These are phyloP conservation scores for Amyelois transitella DNA, from an alignment of 1,140 invertebrate genomes.

Conservation along the genomic window DNA sequence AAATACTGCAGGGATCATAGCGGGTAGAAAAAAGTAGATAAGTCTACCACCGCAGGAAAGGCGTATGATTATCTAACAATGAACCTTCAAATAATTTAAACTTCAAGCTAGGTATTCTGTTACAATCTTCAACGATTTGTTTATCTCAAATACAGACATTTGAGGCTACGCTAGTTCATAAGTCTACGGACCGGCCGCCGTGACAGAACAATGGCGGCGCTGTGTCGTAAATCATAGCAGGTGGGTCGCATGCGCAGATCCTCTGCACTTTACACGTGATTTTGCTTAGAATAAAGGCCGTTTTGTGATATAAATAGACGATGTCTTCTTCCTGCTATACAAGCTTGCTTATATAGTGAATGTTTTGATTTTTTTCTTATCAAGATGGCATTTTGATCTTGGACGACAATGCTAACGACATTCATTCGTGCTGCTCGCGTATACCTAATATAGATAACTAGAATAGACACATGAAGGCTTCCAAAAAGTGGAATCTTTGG, in stretches of 20 bases:
- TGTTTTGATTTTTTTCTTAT: too few relatives aligned
- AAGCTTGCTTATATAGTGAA: neutral
- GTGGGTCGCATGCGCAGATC: conserved; percentile 20
- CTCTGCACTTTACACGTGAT: neutral
- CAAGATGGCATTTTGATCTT: too few relatives aligned
- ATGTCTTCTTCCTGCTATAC: neutral
- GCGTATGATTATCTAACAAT: too few relatives aligned
- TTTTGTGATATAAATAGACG: neutral
- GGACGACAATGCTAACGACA: too few relatives aligned
- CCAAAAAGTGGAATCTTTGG: too few relatives aligned
- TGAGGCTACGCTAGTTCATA: conserved; percentile 42
- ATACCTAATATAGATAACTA: too few relatives aligned
- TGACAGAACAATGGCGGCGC: conserved; percentile 53
- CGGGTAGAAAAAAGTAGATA: too few relatives aligned
- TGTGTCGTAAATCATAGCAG: conserved; percentile 55
- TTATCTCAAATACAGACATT: conserved; percentile 29
- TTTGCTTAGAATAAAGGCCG: neutral
- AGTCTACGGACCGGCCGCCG: conserved; percentile 32
- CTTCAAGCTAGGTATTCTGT: neutral
- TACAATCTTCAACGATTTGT: conserved; percentile 13
- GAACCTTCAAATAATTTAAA: too few relatives aligned
- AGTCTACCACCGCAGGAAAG: too few relatives aligned
- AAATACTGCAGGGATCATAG: too few relatives aligned
- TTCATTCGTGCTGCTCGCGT: too few relatives aligned
- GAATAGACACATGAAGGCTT: too few relatives aligned